A percentile compares a stretch with the other conserved stretches of the same genome.
These are phyloP conservation scores for Chlorops oryzae DNA, from an alignment of 1,140 invertebrate species.

Conservation along the genomic window DNA sequence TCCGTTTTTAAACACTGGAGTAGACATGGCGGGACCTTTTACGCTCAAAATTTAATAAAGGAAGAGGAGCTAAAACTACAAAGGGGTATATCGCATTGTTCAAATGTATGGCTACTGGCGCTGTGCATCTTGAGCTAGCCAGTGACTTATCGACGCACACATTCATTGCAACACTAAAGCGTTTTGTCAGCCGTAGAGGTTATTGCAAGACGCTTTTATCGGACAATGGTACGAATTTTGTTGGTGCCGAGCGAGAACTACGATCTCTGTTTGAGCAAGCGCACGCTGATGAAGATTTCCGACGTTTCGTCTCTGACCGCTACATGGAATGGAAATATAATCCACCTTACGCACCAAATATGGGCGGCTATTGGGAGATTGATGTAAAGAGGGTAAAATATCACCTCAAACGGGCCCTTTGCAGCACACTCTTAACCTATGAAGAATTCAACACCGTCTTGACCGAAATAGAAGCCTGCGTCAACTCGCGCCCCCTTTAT, in stretches of 20 bases:
- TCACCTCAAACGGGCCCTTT: too few species aligned
- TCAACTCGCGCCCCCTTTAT: too few species aligned
- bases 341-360: too few species aligned
- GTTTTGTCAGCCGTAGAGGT: background rate
- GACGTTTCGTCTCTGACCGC: too few species aligned
- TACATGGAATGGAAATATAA: too few species aligned
- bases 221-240: slow-evolving; percentile 7
- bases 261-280: background rate
- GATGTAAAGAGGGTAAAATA: too few species aligned
- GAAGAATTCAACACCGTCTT: too few species aligned
- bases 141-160: background rate
- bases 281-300: too few species aligned
- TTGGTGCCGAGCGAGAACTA: background rate
- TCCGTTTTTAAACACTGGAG: slow-evolving; percentile 21
- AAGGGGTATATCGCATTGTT: slow-evolving; percentile 3
- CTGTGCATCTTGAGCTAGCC: background rate
- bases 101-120: background rate
- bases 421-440: too few species aligned
- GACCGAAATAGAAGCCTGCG: too few species aligned
- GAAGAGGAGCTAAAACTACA: background rate
- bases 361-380: too few species aligned
- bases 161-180: background rate
- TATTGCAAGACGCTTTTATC: background rate
- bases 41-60: slow-evolving; percentile 5
- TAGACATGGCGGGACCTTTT: slow-evolving; percentile 45